These are phyloP conservation scores for Falcunculus frontatus DNA, from an alignment of 2,113 vertebrate species.

Conservation along the genomic window DNA sequence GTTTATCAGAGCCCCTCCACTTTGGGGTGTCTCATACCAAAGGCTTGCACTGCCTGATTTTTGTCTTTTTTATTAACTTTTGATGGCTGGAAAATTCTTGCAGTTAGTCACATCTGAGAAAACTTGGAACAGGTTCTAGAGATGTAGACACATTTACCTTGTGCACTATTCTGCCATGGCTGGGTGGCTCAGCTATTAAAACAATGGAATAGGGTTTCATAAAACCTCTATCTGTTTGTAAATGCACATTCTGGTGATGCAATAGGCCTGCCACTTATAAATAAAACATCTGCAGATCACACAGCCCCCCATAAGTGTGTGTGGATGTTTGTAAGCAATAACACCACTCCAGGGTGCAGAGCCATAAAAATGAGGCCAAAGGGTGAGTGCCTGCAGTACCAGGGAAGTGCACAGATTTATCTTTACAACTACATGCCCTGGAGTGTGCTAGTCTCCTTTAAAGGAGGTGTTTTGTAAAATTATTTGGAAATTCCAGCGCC, in stretches of 20 bases:
- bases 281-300: conserved; percentile 67
- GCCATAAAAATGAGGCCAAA: conserved; percentile 61
- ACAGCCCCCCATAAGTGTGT: conserved; percentile 24
- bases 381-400: conserved; percentile 50
- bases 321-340: conserved; percentile 39
- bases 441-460: conserved; percentile 5
- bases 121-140: conserved; percentile 74
- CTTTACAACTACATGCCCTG: conserved; percentile 60
- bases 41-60: not conserved
- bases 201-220: conserved; percentile 66
- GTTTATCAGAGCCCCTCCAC: not conserved
- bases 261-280: conserved; percentile 63
- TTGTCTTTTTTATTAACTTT: conserved; percentile 43
- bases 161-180: conserved; percentile 61
- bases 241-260: conserved; percentile 51
- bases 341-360: conserved; percentile 60
- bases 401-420: conserved; percentile 55
- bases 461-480: conserved; percentile 26
- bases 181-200: conserved; percentile 69
- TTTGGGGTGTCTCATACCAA: not conserved
- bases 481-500: not conserved
- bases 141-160: conserved; percentile 65
- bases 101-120: conserved; percentile 75
- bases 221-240: conserved; percentile 59
- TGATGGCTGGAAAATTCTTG: conserved; percentile 61